phyloP scores from a whole-genome alignment of 2,888 invertebrate genomes.

The Thereva nobilitata region DNA sequence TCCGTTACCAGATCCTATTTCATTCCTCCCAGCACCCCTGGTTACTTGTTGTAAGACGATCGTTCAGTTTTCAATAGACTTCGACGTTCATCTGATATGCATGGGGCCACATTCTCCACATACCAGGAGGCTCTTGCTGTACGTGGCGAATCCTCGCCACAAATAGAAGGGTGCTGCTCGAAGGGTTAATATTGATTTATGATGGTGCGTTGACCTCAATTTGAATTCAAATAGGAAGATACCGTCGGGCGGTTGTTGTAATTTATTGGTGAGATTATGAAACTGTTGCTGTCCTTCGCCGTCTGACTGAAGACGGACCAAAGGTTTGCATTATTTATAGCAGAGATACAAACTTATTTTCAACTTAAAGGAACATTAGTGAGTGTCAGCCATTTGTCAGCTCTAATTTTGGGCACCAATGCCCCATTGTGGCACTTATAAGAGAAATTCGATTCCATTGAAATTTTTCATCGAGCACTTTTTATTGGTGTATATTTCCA shows the following conservation, averaged over 20 bases:
- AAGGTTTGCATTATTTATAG: conserved; percentile 18
- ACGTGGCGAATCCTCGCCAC: conserved; percentile 28
- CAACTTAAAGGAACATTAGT: too few species aligned
- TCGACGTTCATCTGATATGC: conserved; percentile 30
- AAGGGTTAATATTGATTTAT: conserved; percentile 36
- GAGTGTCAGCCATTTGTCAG: conserved; percentile 11
- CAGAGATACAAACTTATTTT: not conserved
- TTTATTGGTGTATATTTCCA: too few species aligned
- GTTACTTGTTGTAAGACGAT: conserved; percentile 10
- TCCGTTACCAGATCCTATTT: too few species aligned
- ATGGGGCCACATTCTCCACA: conserved; percentile 28
- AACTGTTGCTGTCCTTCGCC: conserved; percentile 30
- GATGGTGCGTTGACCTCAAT: conserved; percentile 33
- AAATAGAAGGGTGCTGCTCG: conserved; percentile 28
- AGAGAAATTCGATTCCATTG: too few species aligned
- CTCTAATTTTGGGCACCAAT: too few species aligned
- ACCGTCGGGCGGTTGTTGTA: conserved; percentile 18
- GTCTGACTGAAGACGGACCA: conserved; percentile 16
- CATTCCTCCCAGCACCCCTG: too few species aligned
- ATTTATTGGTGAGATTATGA: conserved; percentile 33
- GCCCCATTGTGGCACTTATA: too few species aligned
- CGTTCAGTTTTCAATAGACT: conserved; percentile 24
- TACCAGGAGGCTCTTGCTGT: conserved; percentile 21
- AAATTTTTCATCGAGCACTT: too few species aligned
- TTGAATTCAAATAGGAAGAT: conserved; percentile 32